Conservation (phyloP, 2,888 invertebrate species). For the Galerucella nymphaeae region DNA sequence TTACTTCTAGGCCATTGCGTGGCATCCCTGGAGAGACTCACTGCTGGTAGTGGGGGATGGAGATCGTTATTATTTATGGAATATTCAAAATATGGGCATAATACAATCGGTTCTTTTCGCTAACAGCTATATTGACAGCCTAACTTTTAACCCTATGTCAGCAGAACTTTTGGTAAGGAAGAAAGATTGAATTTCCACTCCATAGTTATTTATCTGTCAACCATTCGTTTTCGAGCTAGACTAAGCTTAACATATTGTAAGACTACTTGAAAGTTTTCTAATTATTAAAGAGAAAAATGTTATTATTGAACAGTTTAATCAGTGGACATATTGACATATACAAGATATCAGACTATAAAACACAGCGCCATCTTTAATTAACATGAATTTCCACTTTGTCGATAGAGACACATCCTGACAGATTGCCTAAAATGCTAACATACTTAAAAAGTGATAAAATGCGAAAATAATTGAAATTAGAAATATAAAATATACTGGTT, state of each 20-base stretch:
- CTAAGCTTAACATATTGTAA: too few species aligned
- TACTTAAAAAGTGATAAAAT: too few species aligned
- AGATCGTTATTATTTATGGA: constrained; percentile 41
- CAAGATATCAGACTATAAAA: too few species aligned
- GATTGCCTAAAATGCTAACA: too few species aligned
- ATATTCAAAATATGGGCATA: constrained; percentile 38
- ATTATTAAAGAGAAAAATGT: too few species aligned
- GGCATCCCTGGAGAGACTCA: constrained; percentile 66
- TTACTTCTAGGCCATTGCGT: constrained; percentile 57
- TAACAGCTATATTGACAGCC: constrained; percentile 56
- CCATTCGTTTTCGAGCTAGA: neutral
- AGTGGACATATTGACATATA: too few species aligned
- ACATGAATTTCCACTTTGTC: too few species aligned
- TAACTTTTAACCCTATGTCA: constrained; percentile 63
- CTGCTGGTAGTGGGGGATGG: constrained; percentile 62
- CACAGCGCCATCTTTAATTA: too few species aligned
- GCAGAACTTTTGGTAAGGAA: constrained; percentile 64
- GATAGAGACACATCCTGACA: too few species aligned
- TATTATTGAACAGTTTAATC: too few species aligned
- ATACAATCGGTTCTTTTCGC: constrained; percentile 51
- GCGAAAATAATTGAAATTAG: too few species aligned
- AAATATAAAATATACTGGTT: neutral
- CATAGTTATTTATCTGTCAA: neutral
- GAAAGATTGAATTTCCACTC: constrained; percentile 18
- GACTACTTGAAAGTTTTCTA: too few species aligned